phyloP scores from a whole-genome alignment of 2,888 invertebrate species.

The Tridacna crocea region DNA sequence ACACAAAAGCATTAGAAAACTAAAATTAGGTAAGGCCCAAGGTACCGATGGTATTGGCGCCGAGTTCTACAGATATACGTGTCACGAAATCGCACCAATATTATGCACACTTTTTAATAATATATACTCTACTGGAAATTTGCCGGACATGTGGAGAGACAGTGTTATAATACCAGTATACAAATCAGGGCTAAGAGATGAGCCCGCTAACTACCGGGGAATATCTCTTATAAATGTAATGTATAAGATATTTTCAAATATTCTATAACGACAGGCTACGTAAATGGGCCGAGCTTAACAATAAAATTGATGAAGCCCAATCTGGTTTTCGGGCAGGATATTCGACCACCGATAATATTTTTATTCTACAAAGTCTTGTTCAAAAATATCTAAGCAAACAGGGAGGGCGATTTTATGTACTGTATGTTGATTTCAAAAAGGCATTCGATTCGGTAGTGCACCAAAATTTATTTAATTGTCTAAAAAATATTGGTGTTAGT shows the following conservation, averaged over 20 bases:
- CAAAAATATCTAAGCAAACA: constrained; percentile 3
- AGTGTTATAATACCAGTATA: constrained; percentile 1
- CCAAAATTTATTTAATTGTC: not conserved
- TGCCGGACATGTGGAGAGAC: not conserved
- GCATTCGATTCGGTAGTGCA: not conserved
- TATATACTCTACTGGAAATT: not conserved
- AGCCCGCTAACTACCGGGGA: constrained; percentile 37
- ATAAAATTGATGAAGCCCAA: constrained; percentile 6
- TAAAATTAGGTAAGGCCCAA: not conserved
- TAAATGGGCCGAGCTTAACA: not conserved
- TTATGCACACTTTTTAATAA: constrained; percentile 3
- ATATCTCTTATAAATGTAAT: constrained; percentile 35
- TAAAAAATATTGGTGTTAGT: not conserved
- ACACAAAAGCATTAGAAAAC: not conserved
- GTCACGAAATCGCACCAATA: not conserved
- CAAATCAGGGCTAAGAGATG: constrained; percentile 9
- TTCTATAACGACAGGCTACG: not conserved
- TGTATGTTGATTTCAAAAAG: constrained; percentile 9
- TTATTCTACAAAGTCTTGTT: constrained; percentile 6
- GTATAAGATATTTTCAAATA: constrained; percentile 25
- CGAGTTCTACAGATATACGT: constrained; percentile 13
- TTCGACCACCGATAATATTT: not conserved
- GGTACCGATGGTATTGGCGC: constrained; percentile 12
- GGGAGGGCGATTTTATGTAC: constrained; percentile 9
- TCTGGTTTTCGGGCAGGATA: not conserved